Evolutionary conservation across 1,140 invertebrate genomes (phyloP).

Genomic region (Whitmania pigra): DNA sequence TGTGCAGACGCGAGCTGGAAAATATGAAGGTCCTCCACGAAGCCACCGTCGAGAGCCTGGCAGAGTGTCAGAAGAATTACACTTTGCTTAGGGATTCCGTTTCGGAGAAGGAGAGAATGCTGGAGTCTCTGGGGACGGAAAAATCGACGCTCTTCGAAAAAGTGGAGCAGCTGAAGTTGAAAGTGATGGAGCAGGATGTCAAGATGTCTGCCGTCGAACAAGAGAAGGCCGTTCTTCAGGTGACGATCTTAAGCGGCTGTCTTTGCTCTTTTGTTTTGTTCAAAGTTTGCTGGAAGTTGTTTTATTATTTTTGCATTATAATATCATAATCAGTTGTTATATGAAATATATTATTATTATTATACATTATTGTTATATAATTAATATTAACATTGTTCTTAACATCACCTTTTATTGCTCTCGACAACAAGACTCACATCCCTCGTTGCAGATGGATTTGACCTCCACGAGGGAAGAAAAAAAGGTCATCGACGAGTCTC

Average conservation of each 20-base stretch:
- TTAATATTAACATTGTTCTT: too few relatives aligned
- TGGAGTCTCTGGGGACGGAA: constrained; percentile 38
- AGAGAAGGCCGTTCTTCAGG: constrained; percentile 35
- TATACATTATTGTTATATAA: too few relatives aligned
- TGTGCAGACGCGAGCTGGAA: constrained; percentile 35
- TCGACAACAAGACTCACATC: too few relatives aligned
- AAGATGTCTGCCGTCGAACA: constrained; percentile 38
- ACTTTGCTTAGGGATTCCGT: constrained; percentile 39
- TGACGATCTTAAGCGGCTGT: not conserved
- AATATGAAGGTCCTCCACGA: constrained; percentile 35
- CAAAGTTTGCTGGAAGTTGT: not conserved
- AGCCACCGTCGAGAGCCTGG: constrained; percentile 36
- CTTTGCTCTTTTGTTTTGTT: too few relatives aligned
- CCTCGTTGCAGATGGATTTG: constrained; percentile 32
- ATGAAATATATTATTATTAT: too few relatives aligned
- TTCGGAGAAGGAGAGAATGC: constrained; percentile 38
- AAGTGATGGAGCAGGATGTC: constrained; percentile 33
- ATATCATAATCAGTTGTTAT: too few relatives aligned
- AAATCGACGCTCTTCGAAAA: constrained; percentile 37
- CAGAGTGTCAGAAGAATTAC: constrained; percentile 33
- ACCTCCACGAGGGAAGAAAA: constrained; percentile 42
- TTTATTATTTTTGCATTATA: not conserved
- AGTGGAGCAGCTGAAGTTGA: constrained; percentile 34
- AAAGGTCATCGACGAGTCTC: constrained; percentile 37
- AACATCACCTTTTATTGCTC: too few relatives aligned